Base-by-base conservation (phyloP, 2,113 vertebrate genomes). In the Alces alces region DNA sequence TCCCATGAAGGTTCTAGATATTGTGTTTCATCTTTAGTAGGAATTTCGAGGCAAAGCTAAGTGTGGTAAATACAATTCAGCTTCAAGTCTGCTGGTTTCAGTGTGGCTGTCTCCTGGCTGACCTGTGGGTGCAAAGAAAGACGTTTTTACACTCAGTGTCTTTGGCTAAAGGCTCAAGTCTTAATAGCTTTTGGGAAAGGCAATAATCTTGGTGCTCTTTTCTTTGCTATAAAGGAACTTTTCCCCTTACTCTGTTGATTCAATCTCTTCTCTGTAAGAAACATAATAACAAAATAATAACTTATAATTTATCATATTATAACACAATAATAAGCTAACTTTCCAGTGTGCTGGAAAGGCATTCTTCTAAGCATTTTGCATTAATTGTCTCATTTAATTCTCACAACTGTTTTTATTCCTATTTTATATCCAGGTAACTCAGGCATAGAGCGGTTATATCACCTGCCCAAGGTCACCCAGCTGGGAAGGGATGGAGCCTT, bases 1-100 rank as follows among this genome's bases (percentile, higher is more conserved):
- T 36, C 79, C 36, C 9, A 8, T 0, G 7, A 19, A 36, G 6
- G 6, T 89, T 70, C 50, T n/a, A 0, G n/a, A 39, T 7, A 3
- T 30, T 19, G 36, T 13, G 9, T 60, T 84, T 73, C 36, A 61
- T 33, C 57, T 83, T 70, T 4, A 55, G 79, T 1, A 47, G 36
- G 45, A 82, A 50, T 82, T 55, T 27, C n/a, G 39, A 57, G 50
- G 39, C 30, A 8, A 21, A 82, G 43, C 11, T n/a, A 6, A 14
- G 6, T 11, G 17, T 57, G 25, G 10, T 21, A 17, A 54, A 45
- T 27, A 52, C 3, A 25, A 3, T 36, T 50, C 27, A 39, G 92
- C 61, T 57, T 60, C 0, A 1, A 76, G 2, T 16, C 66, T 58
- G 0, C 5, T 14, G 28, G 28, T 54, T 33, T 50, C n/a, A 25